phyloP scores from a whole-genome alignment of 1,140 invertebrate species.

The Drosophila pallidifrons region DNA sequence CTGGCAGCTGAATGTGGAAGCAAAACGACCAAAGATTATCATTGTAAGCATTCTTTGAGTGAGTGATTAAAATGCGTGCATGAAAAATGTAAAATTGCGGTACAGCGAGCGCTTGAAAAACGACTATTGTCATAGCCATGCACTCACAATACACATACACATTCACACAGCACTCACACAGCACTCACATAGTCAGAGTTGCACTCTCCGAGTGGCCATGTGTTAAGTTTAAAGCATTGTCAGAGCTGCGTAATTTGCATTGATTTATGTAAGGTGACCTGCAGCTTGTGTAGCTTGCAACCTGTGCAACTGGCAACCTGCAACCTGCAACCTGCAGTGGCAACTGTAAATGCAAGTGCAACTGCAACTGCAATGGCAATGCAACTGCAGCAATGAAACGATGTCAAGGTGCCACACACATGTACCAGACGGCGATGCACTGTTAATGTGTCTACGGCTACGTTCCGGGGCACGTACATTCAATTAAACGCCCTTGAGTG shows the following conservation, averaged over 20 bases:
- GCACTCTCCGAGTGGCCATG: conserved; percentile 27
- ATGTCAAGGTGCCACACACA: conserved; percentile 67
- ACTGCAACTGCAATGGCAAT: conserved; percentile 16
- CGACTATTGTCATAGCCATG: conserved; percentile 46
- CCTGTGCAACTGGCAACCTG: conserved; percentile 14
- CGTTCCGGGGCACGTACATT: conserved; percentile 76
- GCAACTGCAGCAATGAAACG: conserved; percentile 41
- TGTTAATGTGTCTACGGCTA: conserved; percentile 77
- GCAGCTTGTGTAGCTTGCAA: conserved; percentile 23
- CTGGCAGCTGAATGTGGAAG: conserved; percentile 9
- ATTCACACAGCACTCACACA: neutral
- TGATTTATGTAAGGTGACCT: conserved; percentile 68
- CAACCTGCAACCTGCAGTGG: conserved; percentile 24
- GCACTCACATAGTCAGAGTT: neutral
- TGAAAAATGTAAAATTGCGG: conserved; percentile 52
- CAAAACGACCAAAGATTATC: conserved; percentile 68
- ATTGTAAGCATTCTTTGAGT: conserved; percentile 79
- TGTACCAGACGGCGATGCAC: conserved; percentile 48
- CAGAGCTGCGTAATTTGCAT: conserved; percentile 73
- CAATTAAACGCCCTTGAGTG: conserved; percentile 82
- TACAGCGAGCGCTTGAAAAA: conserved; percentile 47
- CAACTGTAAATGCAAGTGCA: conserved; percentile 24
- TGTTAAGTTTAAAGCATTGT: conserved; percentile 70
- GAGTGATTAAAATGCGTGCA: conserved; percentile 77
- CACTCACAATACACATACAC: conserved; percentile 5